Evolutionary conservation across 2,888 invertebrate species (phyloP).

Genomic region (Trilocha varians): DNA sequence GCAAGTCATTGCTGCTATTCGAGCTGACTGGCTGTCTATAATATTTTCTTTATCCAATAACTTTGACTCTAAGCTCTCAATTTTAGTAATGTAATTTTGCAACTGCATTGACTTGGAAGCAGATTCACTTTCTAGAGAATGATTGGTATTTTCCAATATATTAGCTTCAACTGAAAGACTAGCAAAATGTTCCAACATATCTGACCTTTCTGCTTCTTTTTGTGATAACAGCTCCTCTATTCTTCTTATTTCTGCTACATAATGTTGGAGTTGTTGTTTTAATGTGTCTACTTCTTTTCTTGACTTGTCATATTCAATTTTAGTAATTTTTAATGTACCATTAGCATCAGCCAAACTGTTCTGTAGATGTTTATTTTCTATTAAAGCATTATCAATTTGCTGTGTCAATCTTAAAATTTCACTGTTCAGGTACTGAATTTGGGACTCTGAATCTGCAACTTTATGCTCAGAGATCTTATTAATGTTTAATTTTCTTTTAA

Average conservation of each 20-base stretch:
- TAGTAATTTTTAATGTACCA: constrained; percentile 75
- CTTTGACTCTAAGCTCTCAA: constrained; percentile 77
- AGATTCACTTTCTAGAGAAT: constrained; percentile 84
- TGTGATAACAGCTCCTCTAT: constrained; percentile 83
- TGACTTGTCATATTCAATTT: constrained; percentile 79
- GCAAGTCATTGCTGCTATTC: constrained; percentile 49
- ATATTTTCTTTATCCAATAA: constrained; percentile 60
- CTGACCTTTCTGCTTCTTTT: constrained; percentile 84
- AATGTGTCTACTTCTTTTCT: constrained; percentile 81
- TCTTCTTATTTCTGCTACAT: constrained; percentile 85
- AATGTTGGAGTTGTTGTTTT: constrained; percentile 84
- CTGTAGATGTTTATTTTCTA: constrained; percentile 82
- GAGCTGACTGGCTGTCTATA: constrained; percentile 51
- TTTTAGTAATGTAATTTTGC: constrained; percentile 58
- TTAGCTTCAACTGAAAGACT: constrained; percentile 85
- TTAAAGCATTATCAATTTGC: constrained; percentile 72
- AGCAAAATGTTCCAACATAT: constrained; percentile 86
- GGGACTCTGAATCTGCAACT: constrained; percentile 61
- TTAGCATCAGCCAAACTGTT: constrained; percentile 78
- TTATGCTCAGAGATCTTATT: constrained; percentile 63
- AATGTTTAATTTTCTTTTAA: constrained; percentile 68
- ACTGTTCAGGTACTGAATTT: constrained; percentile 71
- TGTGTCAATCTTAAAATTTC: constrained; percentile 72
- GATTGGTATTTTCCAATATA: constrained; percentile 83
- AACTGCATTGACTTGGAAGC: constrained; percentile 77